These are phyloP conservation scores for Cyclargus thomasi DNA, from an alignment of 1,140 invertebrate genomes.

Conservation along the genomic window DNA sequence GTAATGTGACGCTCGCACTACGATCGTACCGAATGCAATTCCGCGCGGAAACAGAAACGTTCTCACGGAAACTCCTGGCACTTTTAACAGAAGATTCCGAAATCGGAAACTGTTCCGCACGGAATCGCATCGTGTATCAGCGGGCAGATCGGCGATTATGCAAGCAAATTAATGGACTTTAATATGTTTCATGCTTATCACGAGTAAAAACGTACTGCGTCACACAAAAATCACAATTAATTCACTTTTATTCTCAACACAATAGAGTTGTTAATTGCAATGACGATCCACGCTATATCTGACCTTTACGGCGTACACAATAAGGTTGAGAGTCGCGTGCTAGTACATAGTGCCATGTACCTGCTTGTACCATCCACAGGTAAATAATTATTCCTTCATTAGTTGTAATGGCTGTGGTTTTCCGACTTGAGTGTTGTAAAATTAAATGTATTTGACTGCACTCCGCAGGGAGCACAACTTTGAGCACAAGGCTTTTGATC, in stretches of 20 bases:
- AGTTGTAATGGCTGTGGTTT: conserved; percentile 14
- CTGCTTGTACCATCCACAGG: conserved; percentile 16
- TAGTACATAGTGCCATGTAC: conserved; percentile 16
- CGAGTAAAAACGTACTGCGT: neutral
- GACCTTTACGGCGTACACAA: neutral
- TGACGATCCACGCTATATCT: neutral
- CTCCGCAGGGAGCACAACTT: too few species aligned
- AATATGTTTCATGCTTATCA: too few species aligned
- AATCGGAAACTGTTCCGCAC: too few species aligned
- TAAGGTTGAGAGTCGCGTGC: conserved; percentile 6
- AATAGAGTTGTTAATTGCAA: neutral
- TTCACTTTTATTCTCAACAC: conserved; percentile 4
- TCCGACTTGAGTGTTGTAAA: conserved; percentile 3
- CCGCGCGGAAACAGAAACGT: too few species aligned
- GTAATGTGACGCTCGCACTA: too few species aligned
- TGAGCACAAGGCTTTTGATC: too few species aligned
- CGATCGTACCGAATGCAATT: too few species aligned
- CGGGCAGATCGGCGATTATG: too few species aligned
- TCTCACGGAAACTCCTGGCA: too few species aligned
- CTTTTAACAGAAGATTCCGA: too few species aligned
- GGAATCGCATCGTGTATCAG: too few species aligned
- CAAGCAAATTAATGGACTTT: too few species aligned
- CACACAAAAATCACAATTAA: neutral
- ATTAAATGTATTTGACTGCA: neutral
- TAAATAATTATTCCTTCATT: conserved; percentile 14